Percentiles rank a stretch among this genome's conserved stretches.
Conservation (phyloP, 2,113 vertebrate genomes). For the Grammomys surdaster region DNA sequence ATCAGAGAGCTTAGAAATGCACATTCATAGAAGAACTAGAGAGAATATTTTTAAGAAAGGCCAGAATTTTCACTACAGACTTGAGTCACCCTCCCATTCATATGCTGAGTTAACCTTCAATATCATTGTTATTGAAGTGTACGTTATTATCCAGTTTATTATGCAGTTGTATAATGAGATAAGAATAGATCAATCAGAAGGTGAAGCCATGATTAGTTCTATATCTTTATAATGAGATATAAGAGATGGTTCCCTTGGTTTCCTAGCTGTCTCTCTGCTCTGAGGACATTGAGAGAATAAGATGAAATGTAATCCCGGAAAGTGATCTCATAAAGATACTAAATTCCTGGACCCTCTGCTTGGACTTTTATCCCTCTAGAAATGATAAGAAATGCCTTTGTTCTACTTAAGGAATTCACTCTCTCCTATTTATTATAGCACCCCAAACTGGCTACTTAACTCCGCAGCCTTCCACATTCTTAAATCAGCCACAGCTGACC, state of each 20-base stretch:
- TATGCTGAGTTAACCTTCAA: neutral
- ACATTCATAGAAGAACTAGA: neutral
- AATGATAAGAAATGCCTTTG: neutral
- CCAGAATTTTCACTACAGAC: neutral
- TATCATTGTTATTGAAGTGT: neutral
- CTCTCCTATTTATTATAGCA: neutral
- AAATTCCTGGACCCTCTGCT: neutral
- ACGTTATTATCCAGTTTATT: neutral
- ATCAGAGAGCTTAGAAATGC: neutral
- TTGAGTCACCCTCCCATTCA: neutral
- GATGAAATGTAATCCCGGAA: neutral
- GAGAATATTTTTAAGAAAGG: neutral
- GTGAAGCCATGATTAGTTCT: neutral
- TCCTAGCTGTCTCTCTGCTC: neutral
- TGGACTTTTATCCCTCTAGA: neutral
- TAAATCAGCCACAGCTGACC: neutral
- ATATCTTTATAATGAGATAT: neutral
- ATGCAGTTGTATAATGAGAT: neutral
- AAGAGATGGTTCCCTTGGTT: neutral
- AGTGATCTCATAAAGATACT: neutral
- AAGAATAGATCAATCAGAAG: neutral
- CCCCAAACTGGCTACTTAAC: neutral
- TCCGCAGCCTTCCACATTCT: neutral
- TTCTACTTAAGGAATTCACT: neutral
- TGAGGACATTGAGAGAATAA: neutral